These are phyloP conservation scores for Beaufortia kweichowensis DNA, from an alignment of 2,113 vertebrate species.

Conservation along the genomic window DNA sequence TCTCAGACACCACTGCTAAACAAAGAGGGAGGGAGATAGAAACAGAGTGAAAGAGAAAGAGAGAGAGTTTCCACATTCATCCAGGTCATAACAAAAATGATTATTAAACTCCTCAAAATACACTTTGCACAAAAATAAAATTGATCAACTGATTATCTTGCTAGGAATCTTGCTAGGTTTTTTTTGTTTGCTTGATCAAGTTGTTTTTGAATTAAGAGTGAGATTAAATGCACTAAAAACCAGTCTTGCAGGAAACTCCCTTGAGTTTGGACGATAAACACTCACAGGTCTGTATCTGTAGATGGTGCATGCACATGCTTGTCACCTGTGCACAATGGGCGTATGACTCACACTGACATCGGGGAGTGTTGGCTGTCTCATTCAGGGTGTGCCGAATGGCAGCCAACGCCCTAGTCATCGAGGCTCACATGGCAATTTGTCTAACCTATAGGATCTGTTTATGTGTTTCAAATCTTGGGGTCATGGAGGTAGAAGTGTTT, in stretches of 20 bases:
- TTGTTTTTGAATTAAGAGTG: not conserved
- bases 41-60: slow-evolving; percentile 4
- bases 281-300: slow-evolving; percentile 25
- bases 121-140: too few relatives aligned
- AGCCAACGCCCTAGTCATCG: not conserved
- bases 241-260: slow-evolving; percentile 53
- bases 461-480: not conserved
- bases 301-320: slow-evolving; percentile 20
- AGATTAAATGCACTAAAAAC: slow-evolving; percentile 29
- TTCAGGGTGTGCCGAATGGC: slow-evolving; percentile 3
- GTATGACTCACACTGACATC: slow-evolving; percentile 30
- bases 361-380: slow-evolving; percentile 1
- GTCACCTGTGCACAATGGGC: slow-evolving; percentile 22
- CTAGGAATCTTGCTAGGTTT: too few relatives aligned
- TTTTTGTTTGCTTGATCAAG: not conserved
- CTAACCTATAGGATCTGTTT: not conserved
- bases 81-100: too few relatives aligned
- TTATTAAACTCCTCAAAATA: too few relatives aligned
- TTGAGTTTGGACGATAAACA: slow-evolving; percentile 32
- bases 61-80: too few relatives aligned
- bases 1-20: slow-evolving; percentile 1
- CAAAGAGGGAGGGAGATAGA: not conserved
- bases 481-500: not conserved
- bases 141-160: not conserved
- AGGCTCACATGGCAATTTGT: not conserved